Evolutionary conservation across 2,888 invertebrate genomes (phyloP).

Genomic region (Pterobdella sp.): DNA sequence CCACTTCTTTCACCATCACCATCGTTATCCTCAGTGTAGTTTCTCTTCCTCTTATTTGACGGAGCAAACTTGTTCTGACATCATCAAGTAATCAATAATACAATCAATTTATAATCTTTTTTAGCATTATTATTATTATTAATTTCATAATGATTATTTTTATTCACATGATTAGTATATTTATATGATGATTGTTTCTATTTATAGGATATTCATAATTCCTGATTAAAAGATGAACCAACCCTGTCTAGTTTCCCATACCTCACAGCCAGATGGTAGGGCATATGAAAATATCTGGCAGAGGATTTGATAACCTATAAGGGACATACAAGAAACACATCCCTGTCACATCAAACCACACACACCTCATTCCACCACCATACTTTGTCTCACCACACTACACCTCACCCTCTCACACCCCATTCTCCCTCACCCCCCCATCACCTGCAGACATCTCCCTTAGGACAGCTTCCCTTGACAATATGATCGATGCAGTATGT

Average conservation of each 20-base stretch:
- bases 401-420: not conserved
- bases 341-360: not conserved
- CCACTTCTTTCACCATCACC: not conserved
- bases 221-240: not conserved
- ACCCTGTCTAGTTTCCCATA: slow-evolving; percentile 20
- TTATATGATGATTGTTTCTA: too few relatives aligned
- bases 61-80: too few relatives aligned
- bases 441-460: slow-evolving; percentile 25
- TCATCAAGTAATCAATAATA: too few relatives aligned
- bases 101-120: too few relatives aligned
- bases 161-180: too few relatives aligned
- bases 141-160: too few relatives aligned
- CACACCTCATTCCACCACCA: not conserved
- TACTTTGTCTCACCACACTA: not conserved
- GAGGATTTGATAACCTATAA: not conserved
- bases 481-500: slow-evolving; percentile 26
- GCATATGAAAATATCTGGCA: slow-evolving; percentile 26
- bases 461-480: slow-evolving; percentile 23
- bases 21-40: not conserved
- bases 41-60: not conserved
- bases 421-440: not conserved
- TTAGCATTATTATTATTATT: too few relatives aligned
- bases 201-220: too few relatives aligned
- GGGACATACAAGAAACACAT: not conserved
- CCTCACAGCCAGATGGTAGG: slow-evolving; percentile 18